These are phyloP conservation scores for Arothron firmamentum DNA, from an alignment of 2,113 vertebrate species.

Conservation along the genomic window DNA sequence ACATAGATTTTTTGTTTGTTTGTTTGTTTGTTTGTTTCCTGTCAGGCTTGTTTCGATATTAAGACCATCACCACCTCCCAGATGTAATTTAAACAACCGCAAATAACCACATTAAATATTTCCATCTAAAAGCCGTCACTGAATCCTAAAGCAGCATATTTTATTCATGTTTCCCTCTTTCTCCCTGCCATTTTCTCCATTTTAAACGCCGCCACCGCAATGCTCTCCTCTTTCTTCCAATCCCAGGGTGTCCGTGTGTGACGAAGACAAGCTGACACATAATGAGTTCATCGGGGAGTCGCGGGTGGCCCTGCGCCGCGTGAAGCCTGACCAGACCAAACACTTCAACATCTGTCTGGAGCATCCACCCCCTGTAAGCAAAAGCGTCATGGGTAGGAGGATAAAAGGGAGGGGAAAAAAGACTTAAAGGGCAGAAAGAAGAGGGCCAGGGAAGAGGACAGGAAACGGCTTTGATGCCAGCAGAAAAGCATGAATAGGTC, in stretches of 20 bases:
- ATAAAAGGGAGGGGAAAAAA: background rate
- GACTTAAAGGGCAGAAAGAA: background rate
- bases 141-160: conserved; percentile 1
- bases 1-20: background rate
- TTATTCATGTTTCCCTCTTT: conserved; percentile 19
- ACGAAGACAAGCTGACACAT: conserved; percentile 90
- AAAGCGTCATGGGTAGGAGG: background rate
- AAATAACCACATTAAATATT: background rate
- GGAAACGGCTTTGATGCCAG: background rate
- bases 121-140: background rate
- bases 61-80: conserved; percentile 6
- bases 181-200: conserved; percentile 1
- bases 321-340: conserved; percentile 86
- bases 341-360: conserved; percentile 89
- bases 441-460: background rate
- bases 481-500: conserved; percentile 2
- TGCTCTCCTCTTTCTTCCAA: conserved; percentile 14
- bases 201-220: background rate
- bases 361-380: conserved; percentile 79
- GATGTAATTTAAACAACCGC: background rate
- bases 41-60: conserved; percentile 11
- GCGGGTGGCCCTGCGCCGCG: conserved; percentile 82
- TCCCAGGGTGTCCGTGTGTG: conserved; percentile 85
- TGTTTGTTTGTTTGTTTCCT: conserved; percentile 13
- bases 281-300: conserved; percentile 91